A percentile compares a stretch with the other conserved stretches of the same genome.
These are phyloP conservation scores for Psittacula cyanocephala DNA, from an alignment of 2,113 vertebrate species.

Conservation along the genomic window DNA sequence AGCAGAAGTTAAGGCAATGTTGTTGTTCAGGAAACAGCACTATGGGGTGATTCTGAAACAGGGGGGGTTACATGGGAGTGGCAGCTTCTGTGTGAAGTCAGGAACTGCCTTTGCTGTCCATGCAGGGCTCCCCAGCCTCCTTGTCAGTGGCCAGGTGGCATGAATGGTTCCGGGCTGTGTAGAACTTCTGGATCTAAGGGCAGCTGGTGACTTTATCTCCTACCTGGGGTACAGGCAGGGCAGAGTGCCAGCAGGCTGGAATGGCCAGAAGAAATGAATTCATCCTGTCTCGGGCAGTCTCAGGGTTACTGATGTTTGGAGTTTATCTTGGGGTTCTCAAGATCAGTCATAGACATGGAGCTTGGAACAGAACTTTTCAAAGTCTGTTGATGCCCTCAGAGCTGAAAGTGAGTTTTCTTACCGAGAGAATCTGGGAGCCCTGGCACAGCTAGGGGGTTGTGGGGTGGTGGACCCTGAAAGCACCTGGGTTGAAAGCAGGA, in stretches of 20 bases:
- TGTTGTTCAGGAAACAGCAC: background rate
- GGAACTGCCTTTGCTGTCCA: background rate
- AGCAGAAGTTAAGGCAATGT: background rate
- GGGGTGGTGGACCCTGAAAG: background rate
- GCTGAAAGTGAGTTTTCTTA: background rate
- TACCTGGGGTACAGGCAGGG: background rate
- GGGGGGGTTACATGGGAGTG: background rate
- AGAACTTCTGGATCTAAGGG: background rate
- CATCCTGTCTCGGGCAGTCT: background rate
- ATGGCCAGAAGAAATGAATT: background rate
- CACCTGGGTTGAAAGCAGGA: background rate
- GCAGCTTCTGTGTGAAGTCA: accelerated
- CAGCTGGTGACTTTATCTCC: background rate
- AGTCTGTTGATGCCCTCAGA: background rate
- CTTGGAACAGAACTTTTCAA: background rate
- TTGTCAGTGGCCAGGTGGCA: accelerated
- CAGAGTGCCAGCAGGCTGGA: background rate
- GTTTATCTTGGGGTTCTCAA: background rate
- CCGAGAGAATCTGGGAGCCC: background rate
- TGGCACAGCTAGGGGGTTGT: background rate
- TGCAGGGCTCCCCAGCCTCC: background rate
- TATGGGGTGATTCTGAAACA: background rate
- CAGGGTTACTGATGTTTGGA: background rate
- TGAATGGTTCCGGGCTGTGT: background rate
- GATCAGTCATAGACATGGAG: accelerated